Conservation (phyloP, 2,888 invertebrate genomes). For the Oxycera nigricornis region DNA sequence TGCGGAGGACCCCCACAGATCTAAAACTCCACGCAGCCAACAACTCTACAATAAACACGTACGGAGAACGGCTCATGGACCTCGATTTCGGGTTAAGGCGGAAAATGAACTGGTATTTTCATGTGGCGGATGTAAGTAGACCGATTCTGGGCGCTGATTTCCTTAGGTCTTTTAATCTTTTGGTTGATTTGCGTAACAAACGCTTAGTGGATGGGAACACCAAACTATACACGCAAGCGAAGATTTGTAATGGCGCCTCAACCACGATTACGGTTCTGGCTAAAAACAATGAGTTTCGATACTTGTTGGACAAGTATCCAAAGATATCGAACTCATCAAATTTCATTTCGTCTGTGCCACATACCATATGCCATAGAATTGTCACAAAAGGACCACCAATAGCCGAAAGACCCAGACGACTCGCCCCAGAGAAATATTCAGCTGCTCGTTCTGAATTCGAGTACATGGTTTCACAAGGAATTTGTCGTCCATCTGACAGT, state of each 20-base stretch:
- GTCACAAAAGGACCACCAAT: background rate
- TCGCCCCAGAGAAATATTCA: background rate
- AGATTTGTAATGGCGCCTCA: background rate
- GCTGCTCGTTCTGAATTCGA: slow-evolving; percentile 22
- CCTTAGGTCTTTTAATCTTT: background rate
- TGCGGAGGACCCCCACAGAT: too few species aligned
- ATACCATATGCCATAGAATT: background rate
- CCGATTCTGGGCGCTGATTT: background rate
- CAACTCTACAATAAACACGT: background rate
- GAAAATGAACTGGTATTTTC: background rate
- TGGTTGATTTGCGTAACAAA: background rate
- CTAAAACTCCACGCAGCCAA: background rate
- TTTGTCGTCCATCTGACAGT: slow-evolving; percentile 57
- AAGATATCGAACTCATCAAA: background rate
- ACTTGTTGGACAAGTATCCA: background rate
- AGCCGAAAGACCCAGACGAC: background rate
- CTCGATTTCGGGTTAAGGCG: background rate
- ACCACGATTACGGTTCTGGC: background rate
- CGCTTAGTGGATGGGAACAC: background rate
- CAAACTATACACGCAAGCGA: background rate
- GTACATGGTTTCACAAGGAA: slow-evolving; percentile 52
- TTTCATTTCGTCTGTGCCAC: background rate
- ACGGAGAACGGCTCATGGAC: background rate
- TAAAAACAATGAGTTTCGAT: background rate
- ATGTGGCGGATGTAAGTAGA: background rate